Evolutionary conservation across 2,888 invertebrate species (phyloP), one percentile per base, ranked within the genome.

Genomic region (Aradus depressus): DNA sequence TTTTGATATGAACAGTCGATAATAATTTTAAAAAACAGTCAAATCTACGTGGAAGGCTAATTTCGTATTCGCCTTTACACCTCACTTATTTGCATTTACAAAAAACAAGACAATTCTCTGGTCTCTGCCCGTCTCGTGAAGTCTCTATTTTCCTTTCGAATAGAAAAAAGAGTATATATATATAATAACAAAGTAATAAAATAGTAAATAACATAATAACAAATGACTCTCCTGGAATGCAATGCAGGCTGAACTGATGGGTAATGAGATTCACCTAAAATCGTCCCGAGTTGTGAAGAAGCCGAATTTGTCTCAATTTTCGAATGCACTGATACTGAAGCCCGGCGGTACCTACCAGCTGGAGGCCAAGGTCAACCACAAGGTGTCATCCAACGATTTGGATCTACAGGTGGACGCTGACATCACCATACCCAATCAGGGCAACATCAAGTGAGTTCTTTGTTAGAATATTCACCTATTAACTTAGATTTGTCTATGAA

Each of bases 321-420:
- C 73, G 35, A 76, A 80, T 60, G 72, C 72, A 31, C 53, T 84
- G 6, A 71, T 72, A 3, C 59, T 82, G 14, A 75, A 75, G 23
- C 73, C 74, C 39, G 72, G 77, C 10, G 77, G 76, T 44, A 80
- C 75, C 62, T 75, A 80, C 61, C 76, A 79, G 60, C 65, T 79
- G 0, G 75, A 75, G 23, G 77, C 79, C 42, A 71, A 73, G 0
- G 67, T 80, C 0, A 66, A 69, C 1, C 77, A 80, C 62, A 73
- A 71, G 45, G 42, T 10, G 4, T 72, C 72, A 59, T 69, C 72
- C 1, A 73, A 75, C 48, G 75, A 78, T 55, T 60, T 75, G 14
- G 70, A 79, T 43, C 61, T 52, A 8, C 43, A 56, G 31, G 28
- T 60, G 6, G 55, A 53, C 21, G 57, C 55, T 31, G 58, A 59